Evolutionary conservation across 2,888 invertebrate genomes (phyloP), one percentile per base, ranked within the genome.

Genomic region (Polydesmus complanatus): DNA sequence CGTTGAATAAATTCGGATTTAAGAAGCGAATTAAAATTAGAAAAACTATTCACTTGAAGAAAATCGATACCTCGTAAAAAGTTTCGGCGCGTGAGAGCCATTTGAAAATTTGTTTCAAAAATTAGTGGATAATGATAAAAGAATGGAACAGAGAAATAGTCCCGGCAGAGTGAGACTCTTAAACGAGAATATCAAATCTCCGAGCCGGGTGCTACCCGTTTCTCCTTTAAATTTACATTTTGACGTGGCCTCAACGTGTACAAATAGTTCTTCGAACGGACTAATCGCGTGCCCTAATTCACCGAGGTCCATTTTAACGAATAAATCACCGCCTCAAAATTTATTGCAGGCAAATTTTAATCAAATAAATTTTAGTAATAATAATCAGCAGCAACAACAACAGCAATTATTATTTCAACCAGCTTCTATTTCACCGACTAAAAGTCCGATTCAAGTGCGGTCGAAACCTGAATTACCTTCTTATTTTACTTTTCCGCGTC

Each of bases 401-500:
- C n/a, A n/a, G n/a, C n/a, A n/a, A n/a, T n/a, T n/a, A n/a, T n/a
- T n/a, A n/a, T n/a, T 14, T 37, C 14, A 8, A 8, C 37, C 37
- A 37, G 37, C 37, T 37, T 5, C 37, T n/a, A n/a, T n/a, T 5
- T 57, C 62, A 22, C 23, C 61, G 56, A 19, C 55, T 22, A 27
- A 53, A 1, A 62, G 65, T n/a, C n/a, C n/a, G 26, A 52, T 58
- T 27, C 59, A 64, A 27, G 61, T 61, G 3, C 54, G 58, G 18
- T 51, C 61, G 21, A 62, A 61, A 22, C 59, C 58, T 1, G 54
- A 53, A 11, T 37, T 64, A 1, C 64, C 65, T 2, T 49, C 60
- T 0, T 66, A 60, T 27, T 61, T 64, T 54, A 64, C 65, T 1
- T 50, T 65, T 3, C 60, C 61, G 19, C 19, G 51, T 21, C 54